Evolutionary conservation across 53 echinoderm and acorn worm species (phyloP), one percentile per base, ranked within the genome.

Genomic region (Astropecten irregularis): DNA sequence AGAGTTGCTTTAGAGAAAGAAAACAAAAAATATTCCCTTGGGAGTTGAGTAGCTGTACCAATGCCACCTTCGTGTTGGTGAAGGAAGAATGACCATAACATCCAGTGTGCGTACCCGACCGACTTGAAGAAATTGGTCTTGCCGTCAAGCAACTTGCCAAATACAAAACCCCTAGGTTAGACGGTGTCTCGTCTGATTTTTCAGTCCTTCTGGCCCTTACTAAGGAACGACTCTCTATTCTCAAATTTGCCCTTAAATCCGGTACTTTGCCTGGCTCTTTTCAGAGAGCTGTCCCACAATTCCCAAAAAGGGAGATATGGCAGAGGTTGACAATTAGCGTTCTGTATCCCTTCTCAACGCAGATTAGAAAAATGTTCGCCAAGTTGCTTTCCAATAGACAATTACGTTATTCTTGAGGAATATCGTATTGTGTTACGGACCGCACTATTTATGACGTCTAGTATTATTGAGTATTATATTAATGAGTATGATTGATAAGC

Each of bases 291-390:
- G 77, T 91, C 18, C 87, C 23, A 83, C 70, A 20, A 40, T 91
- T 3, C 88, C 91, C 0, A 90, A 91, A 34, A 42, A 53, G 22
- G 87, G 87, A 2, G 87, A 83, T 44, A 18, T 18, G 31, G 11
- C 83, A 6, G 49, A 54, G 3, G 81, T 77, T 5, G 46, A 32
- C 2, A 87, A 87, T 33, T n/a, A 87, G 27, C 55, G 87, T 5
- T 84, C n/a, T n/a, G n/a, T n/a, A n/a, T n/a, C n/a, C n/a, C n/a
- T n/a, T n/a, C n/a, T n/a, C n/a, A n/a, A n/a, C 91, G 84, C 44
- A 3, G 87, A 87, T 35, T 83, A 87, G n/a, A 16, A 91, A 83
- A 69, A 83, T 91, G 19, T 49, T 91, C 10, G 16, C 87, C 13
- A 87, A 87, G 51, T 16, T 83, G 23, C 40, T 91, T 8, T 70